Evolutionary conservation across 2,888 invertebrate species (phyloP).

Genomic region (Caenorhabditis becei): DNA sequence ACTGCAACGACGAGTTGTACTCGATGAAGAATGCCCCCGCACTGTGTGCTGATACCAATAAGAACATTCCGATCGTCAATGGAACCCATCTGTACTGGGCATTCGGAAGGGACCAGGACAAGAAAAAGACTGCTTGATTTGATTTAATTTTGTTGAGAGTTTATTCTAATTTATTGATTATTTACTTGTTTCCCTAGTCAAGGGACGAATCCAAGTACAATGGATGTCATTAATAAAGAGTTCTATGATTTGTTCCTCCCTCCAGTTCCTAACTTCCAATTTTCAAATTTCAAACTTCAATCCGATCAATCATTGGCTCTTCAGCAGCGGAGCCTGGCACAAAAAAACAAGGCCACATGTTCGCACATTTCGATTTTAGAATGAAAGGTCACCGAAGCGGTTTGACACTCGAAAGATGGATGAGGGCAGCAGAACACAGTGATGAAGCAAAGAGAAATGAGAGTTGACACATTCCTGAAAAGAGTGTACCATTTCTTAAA

Average conservation of each 20-base stretch:
- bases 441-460: constrained; percentile 14
- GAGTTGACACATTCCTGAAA: constrained; percentile 35
- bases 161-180: too few relatives aligned
- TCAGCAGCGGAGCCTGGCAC: constrained; percentile 39
- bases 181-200: constrained; percentile 36
- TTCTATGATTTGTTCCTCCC: not conserved
- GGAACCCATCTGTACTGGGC: constrained; percentile 58
- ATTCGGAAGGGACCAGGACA: constrained; percentile 48
- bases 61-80: constrained; percentile 51
- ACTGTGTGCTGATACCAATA: constrained; percentile 51
- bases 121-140: constrained; percentile 13
- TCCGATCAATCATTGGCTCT: constrained; percentile 41
- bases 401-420: constrained; percentile 44
- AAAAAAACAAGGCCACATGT: constrained; percentile 47
- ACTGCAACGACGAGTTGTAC: constrained; percentile 73
- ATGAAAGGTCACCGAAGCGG: constrained; percentile 41
- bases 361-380: constrained; percentile 51
- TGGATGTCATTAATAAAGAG: constrained; percentile 21
- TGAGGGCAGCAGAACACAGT: constrained; percentile 53
- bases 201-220: constrained; percentile 27
- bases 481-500: not conserved
- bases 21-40: constrained; percentile 55
- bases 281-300: constrained; percentile 41
- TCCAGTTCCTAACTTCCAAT: too few relatives aligned
- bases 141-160: too few relatives aligned